phyloP scores from a whole-genome alignment of 2,888 invertebrate genomes.

The Nymphalis polychloros region DNA sequence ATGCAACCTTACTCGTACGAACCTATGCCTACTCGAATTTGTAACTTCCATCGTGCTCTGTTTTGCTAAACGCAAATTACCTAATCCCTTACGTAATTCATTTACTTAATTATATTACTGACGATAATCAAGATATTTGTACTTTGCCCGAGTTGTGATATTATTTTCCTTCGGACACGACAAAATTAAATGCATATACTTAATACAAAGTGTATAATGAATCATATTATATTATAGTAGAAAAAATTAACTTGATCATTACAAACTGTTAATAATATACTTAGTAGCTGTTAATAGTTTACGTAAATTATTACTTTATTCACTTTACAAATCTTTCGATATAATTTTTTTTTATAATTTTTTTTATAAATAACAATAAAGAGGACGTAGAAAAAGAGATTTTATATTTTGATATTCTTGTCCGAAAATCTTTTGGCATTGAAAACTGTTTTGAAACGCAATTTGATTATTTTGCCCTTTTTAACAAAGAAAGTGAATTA shows the following conservation, averaged over 20 bases:
- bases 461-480: slow-evolving; percentile 18
- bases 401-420: no score
- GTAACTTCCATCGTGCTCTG: slow-evolving; percentile 82
- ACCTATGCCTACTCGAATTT: slow-evolving; percentile 74
- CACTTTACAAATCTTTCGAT: no score
- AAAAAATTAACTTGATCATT: no score
- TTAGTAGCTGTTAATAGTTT: no score
- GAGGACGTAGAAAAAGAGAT: no score
- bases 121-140: neutral
- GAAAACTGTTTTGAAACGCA: neutral
- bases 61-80: slow-evolving; percentile 56
- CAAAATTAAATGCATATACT: neutral
- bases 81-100: slow-evolving; percentile 52
- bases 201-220: no score
- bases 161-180: neutral
- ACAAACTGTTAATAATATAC: no score
- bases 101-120: slow-evolving; percentile 22
- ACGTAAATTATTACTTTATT: no score
- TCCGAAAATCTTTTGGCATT: no score
- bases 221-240: no score
- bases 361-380: no score
- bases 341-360: no score
- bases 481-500: slow-evolving; percentile 40
- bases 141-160: slow-evolving; percentile 5
- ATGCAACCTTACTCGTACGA: slow-evolving; percentile 56